Base-by-base conservation (phyloP, 1,140 invertebrate genomes). In the Hyles euphorbiae region DNA sequence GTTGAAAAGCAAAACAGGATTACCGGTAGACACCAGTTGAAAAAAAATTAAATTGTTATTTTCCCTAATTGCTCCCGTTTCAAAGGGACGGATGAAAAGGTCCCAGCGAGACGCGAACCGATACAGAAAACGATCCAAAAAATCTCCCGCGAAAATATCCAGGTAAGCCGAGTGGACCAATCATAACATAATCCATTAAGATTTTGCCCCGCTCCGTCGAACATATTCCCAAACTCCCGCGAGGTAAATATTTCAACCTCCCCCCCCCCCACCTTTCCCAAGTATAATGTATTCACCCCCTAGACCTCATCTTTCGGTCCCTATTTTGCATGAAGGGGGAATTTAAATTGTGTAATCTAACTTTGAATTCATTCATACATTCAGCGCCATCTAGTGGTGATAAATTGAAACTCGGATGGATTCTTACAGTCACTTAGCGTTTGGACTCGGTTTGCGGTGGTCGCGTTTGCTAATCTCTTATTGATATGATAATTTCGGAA, bases 331-430 rank as follows among this genome's bases (percentile, higher is more conserved):
- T 87, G 76, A 83, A 84, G 82, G 81, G 86, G 78, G 81, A 87
- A 88, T 88, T 88, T 88, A 88, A 88, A 88, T 88, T 86, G 83
- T 86, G 78, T 87, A 88, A 88, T 88, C 86, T 87, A 88, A 88
- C 86, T 88, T 88, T 87, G 80, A 88, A 88, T 88, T 88, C 86
- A 88, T 88, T 88, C 83, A 88, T 88, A 87, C 83, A 87, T 82
- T 81, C 83, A 80, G 65, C 79, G 83, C 83, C 86, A 88, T 86
- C 86, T 88, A 79, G 79, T 60, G 76, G 76, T 83, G 75, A 87
- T 88, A 85, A 86, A 88, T 87, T 88, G 83, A 87, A 88, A 88
- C 74, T 79, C 69, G 71, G 70, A 79, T 81, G 70, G 61, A 74
- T 80, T 73, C 66, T 76, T 73, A 74, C 68, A 73, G 69, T 72